These are phyloP conservation scores for Nannoperca australis DNA, from an alignment of 2,797 vertebrate genomes.

Conservation along the genomic window DNA sequence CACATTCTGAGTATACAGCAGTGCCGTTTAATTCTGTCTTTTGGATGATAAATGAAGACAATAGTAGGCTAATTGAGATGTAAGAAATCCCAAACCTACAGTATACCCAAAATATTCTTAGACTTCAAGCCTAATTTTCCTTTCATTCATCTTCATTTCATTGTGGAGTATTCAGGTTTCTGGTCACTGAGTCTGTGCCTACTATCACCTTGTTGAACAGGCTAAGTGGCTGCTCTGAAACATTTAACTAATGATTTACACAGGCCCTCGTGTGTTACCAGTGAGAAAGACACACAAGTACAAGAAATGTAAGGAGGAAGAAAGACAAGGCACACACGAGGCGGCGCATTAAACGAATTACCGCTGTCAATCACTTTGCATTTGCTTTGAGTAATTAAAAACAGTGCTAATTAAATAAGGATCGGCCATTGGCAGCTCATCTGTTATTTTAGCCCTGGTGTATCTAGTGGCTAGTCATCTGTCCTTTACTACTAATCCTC, in stretches of 20 bases:
- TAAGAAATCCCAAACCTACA: background rate
- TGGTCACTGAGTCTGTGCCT: background rate
- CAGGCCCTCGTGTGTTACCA: background rate
- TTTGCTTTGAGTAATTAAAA: constrained; percentile 71
- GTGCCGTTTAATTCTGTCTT: background rate
- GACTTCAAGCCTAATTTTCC: background rate
- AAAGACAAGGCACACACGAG: background rate
- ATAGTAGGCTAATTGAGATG: background rate
- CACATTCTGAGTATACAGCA: background rate
- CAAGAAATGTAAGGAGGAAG: constrained; percentile 19
- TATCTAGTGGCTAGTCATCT: constrained; percentile 35
- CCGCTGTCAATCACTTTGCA: constrained; percentile 57
- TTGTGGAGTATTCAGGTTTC: background rate
- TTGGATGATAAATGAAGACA: background rate
- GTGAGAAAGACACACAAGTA: constrained; percentile 7
- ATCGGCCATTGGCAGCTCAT: constrained; percentile 55
- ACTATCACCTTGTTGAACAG: constrained; percentile 13
- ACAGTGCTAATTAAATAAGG: constrained; percentile 61
- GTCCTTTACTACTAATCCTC: constrained; percentile 36
- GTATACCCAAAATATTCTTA: background rate
- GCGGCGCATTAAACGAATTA: constrained; percentile 56
- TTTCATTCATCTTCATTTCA: background rate
- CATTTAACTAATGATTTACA: constrained; percentile 31
- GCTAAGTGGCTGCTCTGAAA: constrained; percentile 4
- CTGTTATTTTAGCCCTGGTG: constrained; percentile 38